These are phyloP conservation scores for Artibeus lituratus DNA, from an alignment of 2,797 vertebrate species.

Conservation along the genomic window DNA sequence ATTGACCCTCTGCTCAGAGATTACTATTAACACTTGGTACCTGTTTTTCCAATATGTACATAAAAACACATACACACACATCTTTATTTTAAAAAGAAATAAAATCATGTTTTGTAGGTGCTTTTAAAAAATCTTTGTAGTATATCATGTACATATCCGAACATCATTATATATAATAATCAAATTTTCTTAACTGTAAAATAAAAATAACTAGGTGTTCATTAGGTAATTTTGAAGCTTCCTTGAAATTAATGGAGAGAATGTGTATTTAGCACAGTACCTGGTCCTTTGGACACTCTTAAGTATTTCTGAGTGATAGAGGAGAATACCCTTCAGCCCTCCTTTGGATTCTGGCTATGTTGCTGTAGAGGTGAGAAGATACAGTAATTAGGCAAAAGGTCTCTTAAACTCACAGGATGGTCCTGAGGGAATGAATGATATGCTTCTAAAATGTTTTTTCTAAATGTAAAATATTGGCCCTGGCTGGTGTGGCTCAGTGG, in stretches of 20 bases:
- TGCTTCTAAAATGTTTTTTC: neutral
- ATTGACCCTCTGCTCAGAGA: neutral
- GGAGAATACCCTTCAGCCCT: neutral
- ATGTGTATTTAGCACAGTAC: neutral
- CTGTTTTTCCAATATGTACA: neutral
- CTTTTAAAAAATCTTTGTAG: neutral
- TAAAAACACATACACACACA: neutral
- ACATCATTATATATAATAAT: neutral
- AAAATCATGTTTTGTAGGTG: slow-evolving; percentile 7
- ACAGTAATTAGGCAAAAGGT: neutral
- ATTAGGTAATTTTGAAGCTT: neutral
- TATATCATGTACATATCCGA: neutral
- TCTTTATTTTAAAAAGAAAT: slow-evolving; percentile 37
- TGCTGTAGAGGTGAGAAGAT: neutral
- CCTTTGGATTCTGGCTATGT: neutral
- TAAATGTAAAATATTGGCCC: neutral
- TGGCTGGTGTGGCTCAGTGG: no score
- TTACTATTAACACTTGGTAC: neutral
- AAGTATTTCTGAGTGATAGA: neutral
- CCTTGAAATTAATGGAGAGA: neutral
- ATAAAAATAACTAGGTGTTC: neutral
- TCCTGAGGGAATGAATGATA: neutral
- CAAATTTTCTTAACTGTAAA: neutral
- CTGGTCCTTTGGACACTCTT: neutral
- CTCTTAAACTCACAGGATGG: neutral